A percentile compares a stretch with the other conserved stretches of the same genome.
These are phyloP conservation scores for Ceraclea dissimilis DNA, from an alignment of 2,888 invertebrate genomes.

Conservation along the genomic window DNA sequence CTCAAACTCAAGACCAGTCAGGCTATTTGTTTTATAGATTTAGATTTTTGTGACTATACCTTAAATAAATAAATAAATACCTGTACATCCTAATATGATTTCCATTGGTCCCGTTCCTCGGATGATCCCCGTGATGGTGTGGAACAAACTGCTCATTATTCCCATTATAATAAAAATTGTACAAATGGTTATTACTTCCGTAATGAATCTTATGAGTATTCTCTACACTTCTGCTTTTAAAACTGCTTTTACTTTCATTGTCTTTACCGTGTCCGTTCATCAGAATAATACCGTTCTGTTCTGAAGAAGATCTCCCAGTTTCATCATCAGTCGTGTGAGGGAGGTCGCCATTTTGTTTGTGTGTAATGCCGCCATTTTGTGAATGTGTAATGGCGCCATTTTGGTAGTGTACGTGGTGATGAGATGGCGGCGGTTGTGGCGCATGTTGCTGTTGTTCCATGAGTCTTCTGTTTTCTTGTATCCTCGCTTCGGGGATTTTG, in stretches of 20 bases:
- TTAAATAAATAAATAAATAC: no score
- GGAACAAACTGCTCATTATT: constrained; percentile 9
- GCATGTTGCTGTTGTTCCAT: constrained; percentile 17
- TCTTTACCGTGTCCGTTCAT: constrained; percentile 16
- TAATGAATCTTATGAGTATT: constrained; percentile 6
- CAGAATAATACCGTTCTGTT: constrained; percentile 10
- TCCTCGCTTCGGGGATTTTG: constrained; percentile 47
- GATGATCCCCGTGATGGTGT: constrained; percentile 11
- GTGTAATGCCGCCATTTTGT: constrained; percentile 10
- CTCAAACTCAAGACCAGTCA: no score
- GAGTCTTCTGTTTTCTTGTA: constrained; percentile 44
- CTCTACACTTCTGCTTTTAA: not conserved
- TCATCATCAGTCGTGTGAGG: constrained; percentile 8
- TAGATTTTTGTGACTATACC: no score
- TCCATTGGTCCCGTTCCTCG: constrained; percentile 13
- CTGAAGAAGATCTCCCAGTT: constrained; percentile 5
- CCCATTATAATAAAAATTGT: constrained; percentile 3
- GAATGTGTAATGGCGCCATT: not conserved
- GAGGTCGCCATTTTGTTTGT: constrained; percentile 6
- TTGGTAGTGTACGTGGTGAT: not conserved
- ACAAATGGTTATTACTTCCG: constrained; percentile 17
- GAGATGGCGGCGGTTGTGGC: constrained; percentile 4
- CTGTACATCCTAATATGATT: constrained; percentile 19
- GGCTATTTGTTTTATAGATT: no score
- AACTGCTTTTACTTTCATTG: constrained; percentile 4